These are phyloP conservation scores for Pomatorhinus ruficollis DNA, from an alignment of 2,113 vertebrate species.

Conservation along the genomic window DNA sequence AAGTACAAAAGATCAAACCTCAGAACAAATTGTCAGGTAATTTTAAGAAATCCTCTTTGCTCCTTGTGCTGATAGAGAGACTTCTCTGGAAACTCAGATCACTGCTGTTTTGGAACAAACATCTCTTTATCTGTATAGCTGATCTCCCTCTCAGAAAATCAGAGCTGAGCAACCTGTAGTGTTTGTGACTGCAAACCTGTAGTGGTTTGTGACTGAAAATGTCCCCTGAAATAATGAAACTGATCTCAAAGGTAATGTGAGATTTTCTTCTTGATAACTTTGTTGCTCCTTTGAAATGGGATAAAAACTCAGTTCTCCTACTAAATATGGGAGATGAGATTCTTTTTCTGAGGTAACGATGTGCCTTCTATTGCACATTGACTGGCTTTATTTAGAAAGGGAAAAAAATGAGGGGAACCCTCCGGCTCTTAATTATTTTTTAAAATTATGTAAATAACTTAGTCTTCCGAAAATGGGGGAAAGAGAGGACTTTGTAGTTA, in stretches of 20 bases:
- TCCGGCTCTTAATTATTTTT: background rate
- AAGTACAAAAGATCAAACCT: background rate
- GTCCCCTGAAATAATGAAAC: background rate
- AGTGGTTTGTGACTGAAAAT: background rate
- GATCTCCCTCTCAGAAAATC: background rate
- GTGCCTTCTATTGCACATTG: background rate
- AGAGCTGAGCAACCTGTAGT: background rate
- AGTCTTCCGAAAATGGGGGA: background rate
- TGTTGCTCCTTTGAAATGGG: background rate
- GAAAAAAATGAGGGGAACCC: fast-evolving
- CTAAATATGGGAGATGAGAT: background rate
- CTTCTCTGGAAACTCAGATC: background rate
- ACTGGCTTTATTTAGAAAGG: background rate
- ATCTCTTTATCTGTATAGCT: background rate
- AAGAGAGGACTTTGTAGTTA: background rate
- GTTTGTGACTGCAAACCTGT: background rate
- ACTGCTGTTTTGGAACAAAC: background rate
- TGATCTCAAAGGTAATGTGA: background rate
- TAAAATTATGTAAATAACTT: background rate
- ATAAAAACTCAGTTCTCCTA: background rate
- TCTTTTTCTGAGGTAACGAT: background rate
- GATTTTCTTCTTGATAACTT: background rate
- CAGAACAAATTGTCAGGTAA: slow-evolving; percentile 27
- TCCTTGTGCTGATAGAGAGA: background rate
- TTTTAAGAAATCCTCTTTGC: slow-evolving; percentile 35